Evolutionary conservation across 2,113 vertebrate species (phyloP), one percentile per base, ranked within the genome.

Genomic region (Myocastor coypus): DNA sequence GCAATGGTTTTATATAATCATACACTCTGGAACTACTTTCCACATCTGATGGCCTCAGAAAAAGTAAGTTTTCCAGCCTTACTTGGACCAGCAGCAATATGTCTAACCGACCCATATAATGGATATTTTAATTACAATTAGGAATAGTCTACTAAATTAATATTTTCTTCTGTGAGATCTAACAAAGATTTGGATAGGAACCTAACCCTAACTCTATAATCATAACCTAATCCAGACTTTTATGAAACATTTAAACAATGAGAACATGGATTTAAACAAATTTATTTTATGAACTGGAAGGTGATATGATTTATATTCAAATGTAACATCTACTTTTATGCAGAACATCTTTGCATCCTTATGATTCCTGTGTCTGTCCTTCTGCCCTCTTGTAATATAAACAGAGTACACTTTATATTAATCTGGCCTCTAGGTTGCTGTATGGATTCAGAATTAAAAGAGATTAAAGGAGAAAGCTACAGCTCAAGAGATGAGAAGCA

Each of bases 381-480:
- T 37, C 50, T 7, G 37, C 37, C 24, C 16, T 22, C 28, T 14
- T 55, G 37, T 88, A 32, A 10, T 77, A 17, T 52, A 59, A 87
- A 91, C 59, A 88, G 80, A 52, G 40, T 94, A 28, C n/a, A 89
- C 9, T 96, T 94, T 85, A 52, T 87, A 63, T 46, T 93, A 87
- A n/a, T 0, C 1, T 83, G n/a, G 87, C 55, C 91, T 91, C 89
- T 57, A 37, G 92, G 83, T 71, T 93, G 55, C 92, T 81, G 5
- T 91, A 61, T 93, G 52, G 59, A 28, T 93, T 40, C 87, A 64
- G 20, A 95, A 80, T 95, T 96, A 84, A 2, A 2, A 85, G 87
- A 92, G 85, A 96, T 92, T 89, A 98, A 89, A 94, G 77, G 22
- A 1, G 83, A 96, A 95, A 92, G 13, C 37, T 94, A 20, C 61